Evolutionary conservation across 1,140 invertebrate genomes (phyloP), one percentile per base, ranked within the genome.

Genomic region (Latrodectus geometricus): DNA sequence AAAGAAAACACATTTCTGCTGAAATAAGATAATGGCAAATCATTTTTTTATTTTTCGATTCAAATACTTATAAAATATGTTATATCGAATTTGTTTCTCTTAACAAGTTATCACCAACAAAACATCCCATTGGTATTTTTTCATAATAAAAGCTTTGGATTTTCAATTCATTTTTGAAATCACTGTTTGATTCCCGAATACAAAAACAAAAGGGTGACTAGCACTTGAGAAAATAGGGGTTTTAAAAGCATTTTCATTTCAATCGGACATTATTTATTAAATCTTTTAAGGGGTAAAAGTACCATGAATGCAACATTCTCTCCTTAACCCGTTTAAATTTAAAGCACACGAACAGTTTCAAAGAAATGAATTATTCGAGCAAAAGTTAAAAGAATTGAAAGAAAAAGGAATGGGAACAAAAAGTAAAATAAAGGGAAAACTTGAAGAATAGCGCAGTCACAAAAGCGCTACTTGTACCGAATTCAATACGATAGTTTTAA

Each of bases 401-500:
- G 50, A 52, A 50, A 74, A 49, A 9, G 68, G n/a, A 70, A 17
- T 14, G 11, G 54, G 23, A 70, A 15, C 21, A 56, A 35, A 72
- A 54, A 56, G 2, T n/a, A 21, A 72, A 81, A 70, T 69, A 69
- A 69, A 69, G 4, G 23, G 49, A 50, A 48, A 9, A 69, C 70
- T 81, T 54, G 54, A 72, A 81, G 52, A 56, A 81, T 54, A 48
- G 20, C 21, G 35, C 49, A 70, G 48, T 70, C 79, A 81, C 79
- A 81, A 70, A 35, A 81, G 79, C 68, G 68, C 52, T 70, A 54
- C 79, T 70, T 81, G 79, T 81, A 72, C 50, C 50, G 50, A 69
- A 81, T 81, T 81, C 68, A 81, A 81, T 81, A 72, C 79, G 66
- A 70, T 72, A 81, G 68, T 81, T 81, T 81, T 81, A 81, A 81